phyloP scores from a whole-genome alignment of 2,888 invertebrate species.

The Tinea pellionella region DNA sequence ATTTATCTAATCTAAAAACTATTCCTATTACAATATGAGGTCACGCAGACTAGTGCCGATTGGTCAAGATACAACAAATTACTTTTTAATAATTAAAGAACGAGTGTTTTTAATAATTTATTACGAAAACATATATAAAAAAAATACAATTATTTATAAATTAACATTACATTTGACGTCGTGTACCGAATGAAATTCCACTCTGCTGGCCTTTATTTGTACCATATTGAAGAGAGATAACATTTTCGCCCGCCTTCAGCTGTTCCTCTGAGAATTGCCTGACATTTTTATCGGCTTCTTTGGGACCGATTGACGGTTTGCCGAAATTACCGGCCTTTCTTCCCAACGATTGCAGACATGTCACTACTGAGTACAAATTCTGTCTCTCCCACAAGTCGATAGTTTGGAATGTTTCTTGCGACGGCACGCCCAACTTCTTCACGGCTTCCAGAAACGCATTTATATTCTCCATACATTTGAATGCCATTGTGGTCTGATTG shows the following conservation, averaged over 20 bases:
- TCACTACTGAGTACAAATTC: slow-evolving; percentile 96
- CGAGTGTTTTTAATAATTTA: slow-evolving; percentile 31
- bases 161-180: slow-evolving; percentile 87
- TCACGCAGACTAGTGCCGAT: not conserved
- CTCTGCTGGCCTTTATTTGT: slow-evolving; percentile 97
- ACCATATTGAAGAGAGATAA: slow-evolving; percentile 95
- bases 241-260: slow-evolving; percentile 89
- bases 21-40: not conserved
- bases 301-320: slow-evolving; percentile 92
- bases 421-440: slow-evolving; percentile 87
- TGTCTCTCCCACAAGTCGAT: slow-evolving; percentile 97
- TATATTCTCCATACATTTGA: slow-evolving; percentile 99
- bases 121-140: slow-evolving; percentile 27
- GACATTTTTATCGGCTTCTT: slow-evolving; percentile 94
- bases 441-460: slow-evolving; percentile 90
- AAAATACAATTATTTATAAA: slow-evolving; percentile 18
- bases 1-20: slow-evolving; percentile 2
- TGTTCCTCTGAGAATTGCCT: slow-evolving; percentile 95
- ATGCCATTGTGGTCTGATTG: slow-evolving; percentile 90
- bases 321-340: slow-evolving; percentile 90
- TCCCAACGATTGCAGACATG: slow-evolving; percentile 93
- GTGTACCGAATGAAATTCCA: slow-evolving; percentile 96
- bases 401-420: slow-evolving; percentile 97
- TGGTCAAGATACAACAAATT: not conserved
- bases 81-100: slow-evolving; percentile 22